phyloP scores from a whole-genome alignment of 2,888 invertebrate genomes.

The Unio pictorum region DNA sequence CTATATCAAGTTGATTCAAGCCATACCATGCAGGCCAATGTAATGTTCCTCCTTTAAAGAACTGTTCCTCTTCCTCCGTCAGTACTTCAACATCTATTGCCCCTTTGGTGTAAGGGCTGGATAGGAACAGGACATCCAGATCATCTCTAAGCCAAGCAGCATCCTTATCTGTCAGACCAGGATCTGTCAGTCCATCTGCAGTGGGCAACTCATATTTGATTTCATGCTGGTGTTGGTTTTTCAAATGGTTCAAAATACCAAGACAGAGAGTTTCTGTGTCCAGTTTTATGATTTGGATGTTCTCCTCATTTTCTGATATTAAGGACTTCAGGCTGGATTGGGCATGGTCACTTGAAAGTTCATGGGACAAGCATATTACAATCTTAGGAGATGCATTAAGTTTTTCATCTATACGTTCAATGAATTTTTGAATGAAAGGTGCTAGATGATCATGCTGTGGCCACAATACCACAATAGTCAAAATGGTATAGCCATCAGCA shows the following conservation, averaged over 20 bases:
- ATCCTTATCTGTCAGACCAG: conserved; percentile 17
- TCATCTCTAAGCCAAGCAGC: conserved; percentile 33
- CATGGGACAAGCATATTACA: conserved; percentile 2
- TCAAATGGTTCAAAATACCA: conserved; percentile 5
- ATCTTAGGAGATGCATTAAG: conserved; percentile 11
- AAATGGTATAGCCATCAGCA: conserved; percentile 25
- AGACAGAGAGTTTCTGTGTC: conserved; percentile 9
- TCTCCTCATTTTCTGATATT: conserved; percentile 4
- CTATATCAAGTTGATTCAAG: conserved; percentile 20
- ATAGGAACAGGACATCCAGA: conserved; percentile 32
- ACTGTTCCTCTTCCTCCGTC: conserved; percentile 17
- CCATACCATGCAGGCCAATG: conserved; percentile 32
- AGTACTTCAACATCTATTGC: conserved; percentile 16
- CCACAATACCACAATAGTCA: conserved; percentile 27
- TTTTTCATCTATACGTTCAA: conserved; percentile 9
- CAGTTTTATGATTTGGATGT: conserved; percentile 5
- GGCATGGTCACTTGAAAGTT: conserved; percentile 3
- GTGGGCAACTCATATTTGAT: conserved; percentile 18
- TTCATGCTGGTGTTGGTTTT: neutral
- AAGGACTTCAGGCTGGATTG: conserved; percentile 3
- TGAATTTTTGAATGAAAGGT: conserved; percentile 8
- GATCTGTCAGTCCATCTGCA: conserved; percentile 3
- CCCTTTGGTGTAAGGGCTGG: conserved; percentile 16
- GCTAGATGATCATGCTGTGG: conserved; percentile 9
- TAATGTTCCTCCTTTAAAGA: conserved; percentile 28